Conservation (phyloP, 1,140 invertebrate genomes). For the Pseudobourletiella spinata region DNA sequence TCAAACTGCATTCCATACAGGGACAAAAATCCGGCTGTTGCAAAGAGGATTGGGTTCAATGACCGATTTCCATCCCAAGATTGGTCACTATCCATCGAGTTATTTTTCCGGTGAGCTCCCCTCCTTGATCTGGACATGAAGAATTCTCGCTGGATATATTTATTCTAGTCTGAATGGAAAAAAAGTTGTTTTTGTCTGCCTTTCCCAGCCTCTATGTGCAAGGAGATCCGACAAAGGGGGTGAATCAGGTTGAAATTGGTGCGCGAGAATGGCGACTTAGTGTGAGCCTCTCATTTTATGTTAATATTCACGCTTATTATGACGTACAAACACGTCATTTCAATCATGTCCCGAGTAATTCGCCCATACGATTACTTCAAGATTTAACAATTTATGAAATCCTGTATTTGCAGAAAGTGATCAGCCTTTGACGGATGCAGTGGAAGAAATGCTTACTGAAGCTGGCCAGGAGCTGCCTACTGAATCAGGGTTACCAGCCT, state of each 20-base stretch:
- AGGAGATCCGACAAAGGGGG: not conserved
- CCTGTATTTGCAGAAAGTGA: no score
- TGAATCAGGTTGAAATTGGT: not conserved
- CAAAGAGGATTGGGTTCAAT: not conserved
- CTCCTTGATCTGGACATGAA: not conserved
- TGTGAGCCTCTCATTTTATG: not conserved
- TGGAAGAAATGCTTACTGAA: no score
- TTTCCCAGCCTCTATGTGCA: not conserved
- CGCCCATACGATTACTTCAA: no score
- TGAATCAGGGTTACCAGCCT: no score
- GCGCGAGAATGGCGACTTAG: not conserved
- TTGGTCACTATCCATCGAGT: constrained; percentile 3
- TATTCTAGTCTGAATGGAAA: no score
- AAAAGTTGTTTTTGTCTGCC: no score
- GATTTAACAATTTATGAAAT: no score
- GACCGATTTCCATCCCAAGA: not conserved
- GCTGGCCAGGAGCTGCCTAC: no score
- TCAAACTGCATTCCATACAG: not conserved
- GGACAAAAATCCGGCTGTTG: not conserved
- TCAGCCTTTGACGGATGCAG: no score
- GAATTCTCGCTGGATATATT: not conserved
- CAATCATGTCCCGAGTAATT: not conserved
- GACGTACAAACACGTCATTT: not conserved
- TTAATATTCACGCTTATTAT: not conserved
- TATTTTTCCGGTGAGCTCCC: constrained; percentile 2